Percentiles rank a stretch among this genome's conserved stretches.
Evolutionary conservation across 2,888 invertebrate species (phyloP).

Genomic region (Troides oblongomaculatus): DNA sequence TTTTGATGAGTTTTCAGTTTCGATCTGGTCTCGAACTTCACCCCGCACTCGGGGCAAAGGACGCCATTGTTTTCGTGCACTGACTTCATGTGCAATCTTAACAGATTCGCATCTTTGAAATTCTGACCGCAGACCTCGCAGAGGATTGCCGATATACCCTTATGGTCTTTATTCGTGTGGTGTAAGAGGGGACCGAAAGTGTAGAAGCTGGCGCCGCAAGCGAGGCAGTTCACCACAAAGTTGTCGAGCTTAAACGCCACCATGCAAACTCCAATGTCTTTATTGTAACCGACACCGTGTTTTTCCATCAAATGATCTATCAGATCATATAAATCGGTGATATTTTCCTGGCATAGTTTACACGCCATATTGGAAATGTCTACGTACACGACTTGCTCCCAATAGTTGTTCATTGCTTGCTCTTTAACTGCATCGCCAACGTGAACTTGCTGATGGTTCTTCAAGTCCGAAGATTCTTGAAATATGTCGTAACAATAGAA

Average conservation of each 20-base stretch:
- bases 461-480: conserved; percentile 62
- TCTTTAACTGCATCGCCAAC: conserved; percentile 53
- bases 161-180: conserved; percentile 72
- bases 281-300: conserved; percentile 59
- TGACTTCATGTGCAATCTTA: conserved; percentile 60
- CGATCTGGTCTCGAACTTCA: conserved; percentile 70
- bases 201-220: conserved; percentile 62
- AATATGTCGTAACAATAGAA: conserved; percentile 75
- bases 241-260: conserved; percentile 67
- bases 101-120: conserved; percentile 60
- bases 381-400: conserved; percentile 68
- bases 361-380: conserved; percentile 62
- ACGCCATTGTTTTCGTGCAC: conserved; percentile 62
- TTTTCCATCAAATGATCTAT: conserved; percentile 61
- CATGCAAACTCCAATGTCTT: conserved; percentile 67
- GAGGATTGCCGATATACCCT: conserved; percentile 64
- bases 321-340: conserved; percentile 59
- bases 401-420: conserved; percentile 67
- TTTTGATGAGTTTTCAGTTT: conserved; percentile 74
- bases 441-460: conserved; percentile 58
- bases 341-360: conserved; percentile 54
- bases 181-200: conserved; percentile 66
- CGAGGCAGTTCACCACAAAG: conserved; percentile 58
- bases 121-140: conserved; percentile 71
- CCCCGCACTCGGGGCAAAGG: conserved; percentile 67